Percentiles rank a stretch among this genome's conserved stretches.
Conservation (phyloP, 1,140 invertebrate species). For the Trinorchestia longiramus region DNA sequence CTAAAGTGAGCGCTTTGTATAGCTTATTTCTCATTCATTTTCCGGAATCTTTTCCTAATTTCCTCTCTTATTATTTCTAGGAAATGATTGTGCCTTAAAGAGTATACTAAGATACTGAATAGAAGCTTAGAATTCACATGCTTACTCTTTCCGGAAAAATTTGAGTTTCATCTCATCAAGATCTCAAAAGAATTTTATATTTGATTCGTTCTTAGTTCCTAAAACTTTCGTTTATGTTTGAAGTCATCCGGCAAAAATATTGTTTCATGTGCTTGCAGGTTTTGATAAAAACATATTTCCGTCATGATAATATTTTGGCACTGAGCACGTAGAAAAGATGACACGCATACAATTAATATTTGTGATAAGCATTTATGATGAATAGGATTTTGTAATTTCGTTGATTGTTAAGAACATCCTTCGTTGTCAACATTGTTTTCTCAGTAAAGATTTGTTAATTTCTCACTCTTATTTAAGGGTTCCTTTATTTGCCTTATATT, state of each 20-base stretch:
- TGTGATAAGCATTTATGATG: neutral
- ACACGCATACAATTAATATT: no score
- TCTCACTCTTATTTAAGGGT: neutral
- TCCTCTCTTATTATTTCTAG: neutral
- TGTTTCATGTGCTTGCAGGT: neutral
- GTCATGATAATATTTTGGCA: neutral
- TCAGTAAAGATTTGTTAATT: neutral
- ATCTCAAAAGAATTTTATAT: neutral
- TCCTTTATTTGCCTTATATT: neutral
- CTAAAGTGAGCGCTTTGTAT: neutral
- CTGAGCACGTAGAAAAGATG: no score
- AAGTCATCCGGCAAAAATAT: neutral
- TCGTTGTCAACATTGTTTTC: neutral
- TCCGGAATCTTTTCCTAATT: neutral
- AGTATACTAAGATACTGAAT: neutral
- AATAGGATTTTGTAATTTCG: neutral
- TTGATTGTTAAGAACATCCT: neutral
- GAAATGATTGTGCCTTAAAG: neutral
- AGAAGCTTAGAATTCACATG: neutral
- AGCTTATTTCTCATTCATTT: neutral
- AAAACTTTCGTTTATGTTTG: neutral
- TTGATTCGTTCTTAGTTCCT: neutral
- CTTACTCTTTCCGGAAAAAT: neutral
- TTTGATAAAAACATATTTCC: neutral
- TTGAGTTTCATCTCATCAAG: neutral